phyloP scores from a whole-genome alignment of 2,113 vertebrate genomes.

The Perognathus longimembris region DNA sequence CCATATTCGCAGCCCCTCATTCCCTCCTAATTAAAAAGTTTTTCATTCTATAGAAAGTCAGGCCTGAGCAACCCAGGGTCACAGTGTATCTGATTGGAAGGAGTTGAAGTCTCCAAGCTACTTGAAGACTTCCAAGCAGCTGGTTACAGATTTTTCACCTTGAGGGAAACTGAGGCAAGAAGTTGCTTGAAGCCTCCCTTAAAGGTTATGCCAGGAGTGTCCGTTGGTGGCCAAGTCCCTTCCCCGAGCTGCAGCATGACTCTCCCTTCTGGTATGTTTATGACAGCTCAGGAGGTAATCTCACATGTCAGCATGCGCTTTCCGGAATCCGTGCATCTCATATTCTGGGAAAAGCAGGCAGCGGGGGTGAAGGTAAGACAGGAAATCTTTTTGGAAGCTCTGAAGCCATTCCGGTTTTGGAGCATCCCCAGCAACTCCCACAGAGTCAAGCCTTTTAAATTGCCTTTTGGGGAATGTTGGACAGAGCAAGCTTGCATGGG shows the following conservation, averaged over 20 bases:
- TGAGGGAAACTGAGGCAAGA: constrained; percentile 54
- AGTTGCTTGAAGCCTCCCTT: rapidly evolving
- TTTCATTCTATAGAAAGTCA: not conserved
- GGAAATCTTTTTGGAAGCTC: constrained; percentile 69
- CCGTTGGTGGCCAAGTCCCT: not conserved
- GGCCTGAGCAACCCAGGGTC: not conserved
- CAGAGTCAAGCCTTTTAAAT: constrained; percentile 27
- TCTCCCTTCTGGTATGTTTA: constrained; percentile 42
- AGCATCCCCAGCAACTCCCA: constrained; percentile 66
- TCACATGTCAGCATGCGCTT: constrained; percentile 57
- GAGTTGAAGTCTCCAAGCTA: not conserved
- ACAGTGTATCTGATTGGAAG: not conserved
- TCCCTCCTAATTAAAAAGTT: not conserved
- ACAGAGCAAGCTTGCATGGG: not conserved
- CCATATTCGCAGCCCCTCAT: too few species aligned
- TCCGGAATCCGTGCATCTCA: constrained; percentile 48
- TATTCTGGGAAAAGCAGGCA: constrained; percentile 62
- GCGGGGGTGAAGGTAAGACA: constrained; percentile 70
- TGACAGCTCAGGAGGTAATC: constrained; percentile 26
- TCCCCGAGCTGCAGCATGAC: not conserved
- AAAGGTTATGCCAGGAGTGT: not conserved
- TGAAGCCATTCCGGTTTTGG: constrained; percentile 68
- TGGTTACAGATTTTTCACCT: not conserved
- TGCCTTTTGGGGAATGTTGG: constrained; percentile 9
- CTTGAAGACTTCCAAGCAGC: not conserved